Evolutionary conservation across 2,797 vertebrate genomes (phyloP).

Genomic region (Steatocranus sp.): DNA sequence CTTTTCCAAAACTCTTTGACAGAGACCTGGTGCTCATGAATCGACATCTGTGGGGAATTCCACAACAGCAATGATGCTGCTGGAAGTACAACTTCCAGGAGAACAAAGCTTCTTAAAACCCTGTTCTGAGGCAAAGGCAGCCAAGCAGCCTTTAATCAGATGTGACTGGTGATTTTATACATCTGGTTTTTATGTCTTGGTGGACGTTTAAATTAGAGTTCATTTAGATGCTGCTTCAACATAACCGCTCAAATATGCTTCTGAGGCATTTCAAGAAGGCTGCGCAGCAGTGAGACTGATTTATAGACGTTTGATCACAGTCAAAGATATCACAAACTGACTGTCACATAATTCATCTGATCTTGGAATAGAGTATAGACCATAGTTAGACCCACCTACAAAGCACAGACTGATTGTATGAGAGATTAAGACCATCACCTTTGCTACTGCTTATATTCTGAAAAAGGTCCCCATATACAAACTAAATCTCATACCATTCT

Average conservation of each 20-base stretch:
- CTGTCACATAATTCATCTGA: not conserved
- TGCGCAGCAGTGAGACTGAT: not conserved
- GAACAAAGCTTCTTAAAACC: not conserved
- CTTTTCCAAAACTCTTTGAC: not conserved
- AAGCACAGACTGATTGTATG: not conserved
- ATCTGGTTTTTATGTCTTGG: not conserved
- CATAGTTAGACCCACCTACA: not conserved
- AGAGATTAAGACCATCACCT: not conserved
- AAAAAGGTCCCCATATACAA: not conserved
- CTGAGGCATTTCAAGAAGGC: not conserved
- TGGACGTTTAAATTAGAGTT: not conserved
- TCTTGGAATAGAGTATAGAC: not conserved
- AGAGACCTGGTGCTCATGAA: not conserved
- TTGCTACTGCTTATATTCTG: not conserved
- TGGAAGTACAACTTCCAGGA: not conserved
- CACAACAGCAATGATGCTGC: not conserved
- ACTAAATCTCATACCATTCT: not conserved
- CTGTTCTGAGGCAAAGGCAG: not conserved
- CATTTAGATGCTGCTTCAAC: not conserved
- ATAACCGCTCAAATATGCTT: not conserved
- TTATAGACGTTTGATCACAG: not conserved
- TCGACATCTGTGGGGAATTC: not conserved
- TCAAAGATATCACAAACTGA: not conserved
- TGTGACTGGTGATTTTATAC: not conserved
- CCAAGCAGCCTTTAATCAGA: not conserved